Base-by-base conservation (phyloP, 2,113 vertebrate species). In the Tylochromis polylepis region DNA sequence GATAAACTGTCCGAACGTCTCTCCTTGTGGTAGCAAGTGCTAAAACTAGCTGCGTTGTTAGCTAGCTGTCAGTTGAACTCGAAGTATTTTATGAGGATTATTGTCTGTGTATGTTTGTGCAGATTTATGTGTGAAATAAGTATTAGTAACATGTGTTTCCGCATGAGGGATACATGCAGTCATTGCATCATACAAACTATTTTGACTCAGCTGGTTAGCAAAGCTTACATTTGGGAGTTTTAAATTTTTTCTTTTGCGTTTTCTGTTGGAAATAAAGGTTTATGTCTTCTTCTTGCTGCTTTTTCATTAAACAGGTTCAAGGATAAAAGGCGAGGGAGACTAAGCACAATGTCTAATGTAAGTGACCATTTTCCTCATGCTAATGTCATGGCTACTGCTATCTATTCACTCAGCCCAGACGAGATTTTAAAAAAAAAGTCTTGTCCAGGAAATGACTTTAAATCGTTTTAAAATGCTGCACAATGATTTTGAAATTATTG, bases 301-400 rank as follows among this genome's bases (percentile, higher is more conserved):
- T 3, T 87, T 89, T 55, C 11, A 14, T 34, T 72, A 14, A 38
- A 27, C 85, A 94, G 94, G 27, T 90, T 65, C 3, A 2, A 34
- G n/a, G 24, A 12, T 11, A 57, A 11, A 60, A 36, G 16, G 2
- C 27, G 79, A 87, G 36, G 24, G 4, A 65, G 78, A 58, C 10
- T 8, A 82, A 38, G 60, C 59, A 85, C 57, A 29, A 95, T 94
- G 94, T 91, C 91, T 51, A 91, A 77, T 24, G 95, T 95, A 83
- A 94, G 95, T 94, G 16, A 10, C 24, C 5, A 31, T 22, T 31
- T n/a, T 22, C 18, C 16, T 29, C 29, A 6, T 43, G 24, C 22
- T 81, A 29, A 58, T 4, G 22, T 49, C 34, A 49, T 31, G 46
- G 38, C 38, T 27, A 8, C 24, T 72, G 41, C 9, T 72, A 11